Conservation (phyloP, 2,797 vertebrate species). For the Pogoniulus pusillus region DNA sequence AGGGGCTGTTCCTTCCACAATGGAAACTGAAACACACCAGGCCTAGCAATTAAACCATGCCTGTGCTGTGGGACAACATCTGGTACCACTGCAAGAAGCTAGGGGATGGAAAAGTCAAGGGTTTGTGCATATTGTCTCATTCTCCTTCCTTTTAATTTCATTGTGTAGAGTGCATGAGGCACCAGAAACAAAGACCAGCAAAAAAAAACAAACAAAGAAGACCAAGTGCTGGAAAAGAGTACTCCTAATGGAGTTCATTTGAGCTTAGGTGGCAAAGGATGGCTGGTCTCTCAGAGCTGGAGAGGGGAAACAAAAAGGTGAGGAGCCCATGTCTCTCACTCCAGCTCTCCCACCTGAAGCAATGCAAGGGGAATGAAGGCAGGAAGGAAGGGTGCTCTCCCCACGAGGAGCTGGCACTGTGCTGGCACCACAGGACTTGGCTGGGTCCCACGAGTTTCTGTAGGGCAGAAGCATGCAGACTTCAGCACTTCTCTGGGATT, state of each 20-base stretch:
- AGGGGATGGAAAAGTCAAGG: not conserved
- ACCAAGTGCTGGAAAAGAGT: not conserved
- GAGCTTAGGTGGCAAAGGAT: not conserved
- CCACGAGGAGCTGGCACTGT: not conserved
- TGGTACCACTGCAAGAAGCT: conserved; percentile 1
- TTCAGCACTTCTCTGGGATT: not conserved
- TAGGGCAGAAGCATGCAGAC: not conserved
- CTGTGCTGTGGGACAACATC: not conserved
- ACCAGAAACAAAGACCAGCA: not conserved
- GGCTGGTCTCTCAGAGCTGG: not conserved
- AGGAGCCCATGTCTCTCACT: not conserved
- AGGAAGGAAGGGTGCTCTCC: not conserved
- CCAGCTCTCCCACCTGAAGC: not conserved
- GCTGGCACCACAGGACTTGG: not conserved
- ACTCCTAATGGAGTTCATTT: not conserved
- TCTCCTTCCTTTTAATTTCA: not conserved
- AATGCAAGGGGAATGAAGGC: not conserved
- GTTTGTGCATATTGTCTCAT: not conserved
- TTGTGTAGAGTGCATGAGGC: not conserved
- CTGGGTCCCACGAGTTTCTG: not conserved
- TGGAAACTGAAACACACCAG: not conserved
- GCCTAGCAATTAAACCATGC: not conserved
- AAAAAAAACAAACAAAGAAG: not conserved
- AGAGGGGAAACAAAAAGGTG: not conserved
- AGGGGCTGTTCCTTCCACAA: not conserved